phyloP scores from a whole-genome alignment of 2,888 invertebrate genomes.

The Unio pictorum region DNA sequence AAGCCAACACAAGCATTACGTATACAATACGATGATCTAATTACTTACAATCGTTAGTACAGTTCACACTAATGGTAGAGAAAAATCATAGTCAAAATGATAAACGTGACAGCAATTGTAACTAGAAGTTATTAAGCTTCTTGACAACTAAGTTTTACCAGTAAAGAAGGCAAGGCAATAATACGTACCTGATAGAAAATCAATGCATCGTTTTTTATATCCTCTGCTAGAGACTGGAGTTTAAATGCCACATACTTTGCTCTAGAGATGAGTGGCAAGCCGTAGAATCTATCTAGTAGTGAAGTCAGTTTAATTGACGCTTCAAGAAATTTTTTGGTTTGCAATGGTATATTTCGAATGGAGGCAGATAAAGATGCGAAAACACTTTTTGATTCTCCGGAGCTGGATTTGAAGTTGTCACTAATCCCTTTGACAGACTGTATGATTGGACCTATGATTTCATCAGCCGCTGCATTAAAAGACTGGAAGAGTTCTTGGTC shows the following conservation, averaged over 20 bases:
- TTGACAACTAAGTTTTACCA: no score
- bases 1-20: no score
- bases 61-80: no score
- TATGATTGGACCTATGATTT: neutral
- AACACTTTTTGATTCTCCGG: conserved; percentile 1
- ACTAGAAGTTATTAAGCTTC: no score
- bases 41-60: no score
- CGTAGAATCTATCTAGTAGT: conserved; percentile 6
- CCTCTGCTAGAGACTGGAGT: conserved; percentile 19
- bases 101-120: no score
- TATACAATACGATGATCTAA: no score
- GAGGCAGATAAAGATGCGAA: conserved; percentile 11
- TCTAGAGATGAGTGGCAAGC: conserved; percentile 16
- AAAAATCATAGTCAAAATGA: no score
- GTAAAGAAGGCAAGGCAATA: neutral
- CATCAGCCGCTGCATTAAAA: neutral
- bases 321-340: conserved; percentile 5
- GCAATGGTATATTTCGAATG: conserved; percentile 11
- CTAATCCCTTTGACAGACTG: no score
- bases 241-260: conserved; percentile 13
- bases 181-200: conserved; percentile 22
- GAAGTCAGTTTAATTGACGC: conserved; percentile 5
- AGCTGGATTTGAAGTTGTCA: neutral
- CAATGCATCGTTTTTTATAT: conserved; percentile 16
- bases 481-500: neutral